These are phyloP conservation scores for Hemibagrus wyckioides DNA, from an alignment of 2,113 vertebrate genomes.

Conservation along the genomic window DNA sequence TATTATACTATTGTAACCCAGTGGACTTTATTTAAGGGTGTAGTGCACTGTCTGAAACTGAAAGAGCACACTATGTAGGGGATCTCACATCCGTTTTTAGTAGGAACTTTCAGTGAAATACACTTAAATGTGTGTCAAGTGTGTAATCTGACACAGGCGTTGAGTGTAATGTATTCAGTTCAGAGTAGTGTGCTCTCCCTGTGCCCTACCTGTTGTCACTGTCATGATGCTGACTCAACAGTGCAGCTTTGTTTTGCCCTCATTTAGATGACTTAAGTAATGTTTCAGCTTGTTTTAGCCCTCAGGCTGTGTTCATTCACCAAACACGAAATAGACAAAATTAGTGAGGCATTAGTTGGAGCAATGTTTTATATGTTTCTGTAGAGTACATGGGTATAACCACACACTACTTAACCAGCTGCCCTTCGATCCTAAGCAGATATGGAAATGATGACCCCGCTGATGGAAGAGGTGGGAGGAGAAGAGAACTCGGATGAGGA, in stretches of 20 bases:
- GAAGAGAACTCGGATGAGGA: slow-evolving; percentile 61
- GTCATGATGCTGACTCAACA: background rate
- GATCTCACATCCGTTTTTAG: background rate
- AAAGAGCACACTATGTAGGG: background rate
- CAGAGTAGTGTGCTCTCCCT: background rate
- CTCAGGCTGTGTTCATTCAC: background rate
- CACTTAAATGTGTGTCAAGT: background rate
- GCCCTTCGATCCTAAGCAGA: slow-evolving; percentile 45
- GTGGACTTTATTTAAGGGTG: background rate
- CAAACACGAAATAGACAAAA: background rate
- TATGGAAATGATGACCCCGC: slow-evolving; percentile 64
- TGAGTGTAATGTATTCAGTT: background rate
- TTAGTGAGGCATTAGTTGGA: background rate
- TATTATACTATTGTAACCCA: background rate
- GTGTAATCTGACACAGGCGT: background rate
- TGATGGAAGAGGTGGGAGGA: slow-evolving; percentile 53
- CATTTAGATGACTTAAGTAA: background rate
- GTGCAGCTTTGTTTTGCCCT: background rate
- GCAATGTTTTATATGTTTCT: background rate
- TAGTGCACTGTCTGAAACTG: background rate
- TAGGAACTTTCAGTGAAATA: background rate
- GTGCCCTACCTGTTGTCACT: background rate
- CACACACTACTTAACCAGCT: background rate
- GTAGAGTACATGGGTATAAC: background rate
- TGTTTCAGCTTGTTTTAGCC: background rate